phyloP scores from a whole-genome alignment of 2,888 invertebrate species.

The Globia sparganii region DNA sequence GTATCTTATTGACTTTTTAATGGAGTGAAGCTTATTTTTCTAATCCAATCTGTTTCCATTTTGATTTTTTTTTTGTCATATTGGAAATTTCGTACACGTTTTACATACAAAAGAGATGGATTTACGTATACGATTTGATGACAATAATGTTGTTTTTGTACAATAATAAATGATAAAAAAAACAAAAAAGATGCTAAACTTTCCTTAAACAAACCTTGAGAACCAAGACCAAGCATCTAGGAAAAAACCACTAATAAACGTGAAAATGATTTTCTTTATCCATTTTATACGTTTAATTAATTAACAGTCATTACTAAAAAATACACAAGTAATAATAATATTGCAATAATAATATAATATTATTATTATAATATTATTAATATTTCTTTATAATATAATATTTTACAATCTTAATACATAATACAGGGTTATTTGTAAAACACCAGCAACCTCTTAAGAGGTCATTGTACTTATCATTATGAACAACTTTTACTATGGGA shows the following conservation, averaged over 20 bases:
- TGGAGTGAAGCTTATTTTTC: constrained; percentile 33
- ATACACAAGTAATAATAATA: too few relatives aligned
- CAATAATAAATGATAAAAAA: background rate
- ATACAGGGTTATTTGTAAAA: too few relatives aligned
- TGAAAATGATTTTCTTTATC: background rate
- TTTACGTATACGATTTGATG: background rate
- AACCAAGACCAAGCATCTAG: too few relatives aligned
- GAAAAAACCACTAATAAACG: background rate
- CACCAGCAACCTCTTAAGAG: too few relatives aligned
- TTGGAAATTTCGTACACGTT: background rate
- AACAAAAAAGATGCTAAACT: background rate
- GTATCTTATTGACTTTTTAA: constrained; percentile 50
- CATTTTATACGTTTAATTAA: background rate
- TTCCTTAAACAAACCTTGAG: background rate
- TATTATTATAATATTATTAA: too few relatives aligned
- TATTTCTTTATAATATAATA: too few relatives aligned
- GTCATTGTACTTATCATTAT: too few relatives aligned
- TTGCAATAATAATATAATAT: too few relatives aligned
- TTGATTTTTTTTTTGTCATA: background rate
- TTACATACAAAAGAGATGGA: background rate
- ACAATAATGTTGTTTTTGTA: background rate
- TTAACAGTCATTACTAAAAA: background rate
- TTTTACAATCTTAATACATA: too few relatives aligned
- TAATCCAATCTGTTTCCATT: constrained; percentile 11
- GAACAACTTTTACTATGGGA: too few relatives aligned